Evolutionary conservation across 2,113 vertebrate species (phyloP), one percentile per base, ranked within the genome.

Genomic region (Bubalus kerabau): DNA sequence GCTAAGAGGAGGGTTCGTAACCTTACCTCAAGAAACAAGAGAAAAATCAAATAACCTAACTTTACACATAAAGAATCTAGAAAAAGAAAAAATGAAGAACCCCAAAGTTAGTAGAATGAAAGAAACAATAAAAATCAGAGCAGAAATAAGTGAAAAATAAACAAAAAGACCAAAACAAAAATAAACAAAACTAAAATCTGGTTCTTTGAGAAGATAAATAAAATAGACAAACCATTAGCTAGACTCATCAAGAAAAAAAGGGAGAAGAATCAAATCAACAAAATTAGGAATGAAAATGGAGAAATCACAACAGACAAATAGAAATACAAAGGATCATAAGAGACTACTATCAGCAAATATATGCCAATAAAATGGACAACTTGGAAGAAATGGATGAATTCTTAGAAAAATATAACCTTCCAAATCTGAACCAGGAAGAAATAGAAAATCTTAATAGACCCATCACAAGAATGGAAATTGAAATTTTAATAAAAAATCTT

Each of bases 391-490:
- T 71, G n/a, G n/a, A 36, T 71, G n/a, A 36, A 71, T 12, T 71
- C 67, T 71, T 40, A 71, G n/a, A 71, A 71, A 71, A 71, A 36
- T 71, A 71, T 23, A 71, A 71, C n/a, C n/a, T 11, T 6, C 10
- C n/a, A 71, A 71, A 71, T n/a, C 19, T 71, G n/a, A 71, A 40
- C n/a, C n/a, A 71, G 67, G 19, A 71, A 71, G n/a, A 40, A 71
- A 71, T 3, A 71, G 67, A 71, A 71, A 71, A 40, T 40, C 19
- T 71, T 71, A 40, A 71, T 5, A 71, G n/a, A 71, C n/a, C n/a
- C 19, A 71, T 40, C 19, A 71, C 19, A 71, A 71, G n/a, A 19
- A 71, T 0, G 0, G n/a, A 71, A 71, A 71, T 40, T 0, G 2
- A 71, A 40, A 71, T 36, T 40, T 11, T 71, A 71, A 36, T 36